phyloP scores from a whole-genome alignment of 2,888 invertebrate genomes.

The Spilarctia lutea region DNA sequence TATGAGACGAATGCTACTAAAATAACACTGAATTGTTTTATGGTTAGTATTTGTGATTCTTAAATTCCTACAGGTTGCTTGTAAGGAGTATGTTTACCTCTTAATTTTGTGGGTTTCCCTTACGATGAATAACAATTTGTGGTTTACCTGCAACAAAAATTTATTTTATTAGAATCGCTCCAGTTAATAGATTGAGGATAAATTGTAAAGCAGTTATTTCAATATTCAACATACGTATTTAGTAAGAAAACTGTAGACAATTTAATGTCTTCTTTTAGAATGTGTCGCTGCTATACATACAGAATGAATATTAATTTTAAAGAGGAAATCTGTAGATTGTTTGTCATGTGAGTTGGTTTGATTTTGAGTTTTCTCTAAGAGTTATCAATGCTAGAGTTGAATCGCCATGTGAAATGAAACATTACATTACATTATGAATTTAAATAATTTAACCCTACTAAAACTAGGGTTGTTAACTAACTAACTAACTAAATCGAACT shows the following conservation, averaged over 20 bases:
- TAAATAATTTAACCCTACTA: no score
- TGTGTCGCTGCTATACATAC: not conserved
- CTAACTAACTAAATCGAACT: not conserved
- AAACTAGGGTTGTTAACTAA: not conserved
- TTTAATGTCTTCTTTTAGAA: not conserved
- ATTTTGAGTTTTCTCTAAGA: not conserved
- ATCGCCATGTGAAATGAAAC: not conserved
- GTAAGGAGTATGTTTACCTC: constrained; percentile 50
- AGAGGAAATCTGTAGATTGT: not conserved
- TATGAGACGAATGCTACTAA: constrained; percentile 50
- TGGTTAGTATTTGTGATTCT: constrained; percentile 53
- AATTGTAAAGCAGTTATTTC: not conserved
- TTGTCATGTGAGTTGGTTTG: not conserved
- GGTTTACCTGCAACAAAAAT: constrained; percentile 67
- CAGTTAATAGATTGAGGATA: not conserved
- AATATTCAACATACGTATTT: constrained; percentile 2
- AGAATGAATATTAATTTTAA: not conserved
- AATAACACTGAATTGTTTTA: constrained; percentile 57
- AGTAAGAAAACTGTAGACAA: not conserved
- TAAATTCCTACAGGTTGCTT: constrained; percentile 57
- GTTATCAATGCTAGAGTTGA: not conserved
- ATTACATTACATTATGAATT: no score
- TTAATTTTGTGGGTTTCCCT: constrained; percentile 48
- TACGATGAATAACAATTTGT: constrained; percentile 38
- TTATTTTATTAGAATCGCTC: constrained; percentile 34